phyloP scores from a whole-genome alignment of 2,797 vertebrate species.

The Myripristis murdjan region DNA sequence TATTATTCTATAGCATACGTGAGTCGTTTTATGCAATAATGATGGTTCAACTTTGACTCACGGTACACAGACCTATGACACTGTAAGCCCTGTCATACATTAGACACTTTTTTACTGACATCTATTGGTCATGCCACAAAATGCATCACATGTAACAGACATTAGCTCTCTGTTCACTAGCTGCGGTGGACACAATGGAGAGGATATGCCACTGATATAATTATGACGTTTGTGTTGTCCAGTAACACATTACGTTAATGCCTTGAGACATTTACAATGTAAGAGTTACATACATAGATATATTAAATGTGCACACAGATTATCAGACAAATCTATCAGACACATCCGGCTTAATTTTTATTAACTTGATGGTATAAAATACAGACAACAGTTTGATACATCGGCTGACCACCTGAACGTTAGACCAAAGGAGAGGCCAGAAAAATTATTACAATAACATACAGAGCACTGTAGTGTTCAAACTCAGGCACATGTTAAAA shows the following conservation, averaged over 20 bases:
- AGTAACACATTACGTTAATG: no score
- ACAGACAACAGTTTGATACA: conserved; percentile 27
- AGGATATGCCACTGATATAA: background rate
- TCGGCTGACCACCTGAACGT: background rate
- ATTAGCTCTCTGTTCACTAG: no score
- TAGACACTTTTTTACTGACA: conserved; percentile 44
- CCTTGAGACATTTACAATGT: no score
- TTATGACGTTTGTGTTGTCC: no score
- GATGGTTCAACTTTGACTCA: no score
- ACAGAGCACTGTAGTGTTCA: conserved; percentile 12
- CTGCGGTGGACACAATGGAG: background rate
- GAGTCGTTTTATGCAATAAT: background rate
- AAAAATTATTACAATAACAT: conserved; percentile 12
- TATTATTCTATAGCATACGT: no score
- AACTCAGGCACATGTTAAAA: conserved; percentile 41
- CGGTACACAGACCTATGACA: no score
- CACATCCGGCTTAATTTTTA: conserved; percentile 13
- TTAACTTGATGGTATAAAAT: conserved; percentile 57
- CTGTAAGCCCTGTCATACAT: background rate
- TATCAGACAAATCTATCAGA: background rate
- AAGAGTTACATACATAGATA: no score
- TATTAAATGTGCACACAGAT: background rate
- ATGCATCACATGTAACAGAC: conserved; percentile 21
- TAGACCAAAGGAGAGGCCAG: background rate
- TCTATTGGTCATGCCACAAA: conserved; percentile 58